These are phyloP conservation scores for Acanthurus lineatus DNA, from an alignment of 2,797 vertebrate genomes.

Conservation along the genomic window DNA sequence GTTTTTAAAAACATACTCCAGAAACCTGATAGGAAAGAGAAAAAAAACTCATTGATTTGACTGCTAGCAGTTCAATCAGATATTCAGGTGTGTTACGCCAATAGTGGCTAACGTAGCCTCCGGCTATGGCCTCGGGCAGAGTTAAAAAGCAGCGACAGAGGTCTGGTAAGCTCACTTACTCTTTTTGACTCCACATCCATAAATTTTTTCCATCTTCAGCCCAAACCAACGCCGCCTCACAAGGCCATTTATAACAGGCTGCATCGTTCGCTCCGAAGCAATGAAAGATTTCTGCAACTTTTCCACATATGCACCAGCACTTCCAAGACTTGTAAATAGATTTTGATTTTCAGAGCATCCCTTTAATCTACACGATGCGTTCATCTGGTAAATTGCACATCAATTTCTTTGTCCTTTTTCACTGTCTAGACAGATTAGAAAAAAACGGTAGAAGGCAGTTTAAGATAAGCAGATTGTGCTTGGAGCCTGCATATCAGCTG, in stretches of 20 bases:
- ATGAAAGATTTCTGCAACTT: background rate
- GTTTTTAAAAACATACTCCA: background rate
- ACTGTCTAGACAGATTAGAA: constrained; percentile 33
- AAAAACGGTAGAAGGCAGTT: background rate
- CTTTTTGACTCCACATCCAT: background rate
- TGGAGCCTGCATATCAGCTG: constrained; percentile 66
- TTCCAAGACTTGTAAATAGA: constrained; percentile 6
- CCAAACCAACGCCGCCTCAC: background rate
- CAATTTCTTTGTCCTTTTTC: constrained; percentile 14
- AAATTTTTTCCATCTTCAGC: background rate
- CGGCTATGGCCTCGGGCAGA: background rate
- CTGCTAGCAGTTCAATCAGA: background rate
- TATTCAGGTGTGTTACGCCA: background rate
- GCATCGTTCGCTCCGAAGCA: background rate
- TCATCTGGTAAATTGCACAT: constrained; percentile 13
- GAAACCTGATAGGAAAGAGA: background rate
- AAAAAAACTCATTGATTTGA: background rate
- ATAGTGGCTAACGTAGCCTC: background rate
- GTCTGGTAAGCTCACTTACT: background rate
- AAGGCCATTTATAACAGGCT: background rate
- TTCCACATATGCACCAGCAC: background rate
- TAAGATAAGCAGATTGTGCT: constrained; percentile 15
- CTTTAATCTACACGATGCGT: constrained; percentile 17
- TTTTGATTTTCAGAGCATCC: background rate
- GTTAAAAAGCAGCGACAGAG: background rate